Evolutionary conservation across 2,797 vertebrate genomes (phyloP), one percentile per base, ranked within the genome.

Genomic region (Brachyalestes nurse): DNA sequence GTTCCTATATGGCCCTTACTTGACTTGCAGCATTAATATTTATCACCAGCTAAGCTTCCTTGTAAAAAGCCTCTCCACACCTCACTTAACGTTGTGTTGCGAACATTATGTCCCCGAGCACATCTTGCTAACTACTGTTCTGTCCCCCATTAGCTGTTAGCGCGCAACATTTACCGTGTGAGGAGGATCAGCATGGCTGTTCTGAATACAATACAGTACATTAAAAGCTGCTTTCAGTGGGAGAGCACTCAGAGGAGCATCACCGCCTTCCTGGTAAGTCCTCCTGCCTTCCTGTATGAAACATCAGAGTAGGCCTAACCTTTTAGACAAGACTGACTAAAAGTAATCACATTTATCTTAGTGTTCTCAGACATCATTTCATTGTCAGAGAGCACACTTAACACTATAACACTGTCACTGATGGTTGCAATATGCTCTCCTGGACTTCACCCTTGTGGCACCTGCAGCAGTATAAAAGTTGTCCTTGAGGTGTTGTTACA

Each of bases 141-240:
- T 91, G 64, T 91, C 89, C 80, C 88, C 90, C 90, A 89, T 92
- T 94, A 99, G 98, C 93, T 96, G 90, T 96, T 99, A 91, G 97
- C 96, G 70, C 95, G 94, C 88, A 97, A 98, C 90, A 96, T 98
- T 91, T 96, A 95, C 90, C 96, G 98, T 1, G 97, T 99, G 89
- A 96, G 96, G 91, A 97, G 95, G 94, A 96, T 99, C 93, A 97
- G 95, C 87, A 94, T 95, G 92, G 95, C 96, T 75, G 91, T 99
- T 90, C 96, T 98, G 94, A 96, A 95, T 90, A 97, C 96, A 77
- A 92, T 97, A 88, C 97, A 96, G 86, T 99, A 98, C 92, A 96
- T 99, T 90, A 96, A 95, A 88, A 99, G 98, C 95, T 99, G 98
- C 90, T 98, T 98, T 93, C 96, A 97, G 86, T 99, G 98, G 98